phyloP scores from a whole-genome alignment of 2,888 invertebrate species.

The Tetheella fluctuosa region DNA sequence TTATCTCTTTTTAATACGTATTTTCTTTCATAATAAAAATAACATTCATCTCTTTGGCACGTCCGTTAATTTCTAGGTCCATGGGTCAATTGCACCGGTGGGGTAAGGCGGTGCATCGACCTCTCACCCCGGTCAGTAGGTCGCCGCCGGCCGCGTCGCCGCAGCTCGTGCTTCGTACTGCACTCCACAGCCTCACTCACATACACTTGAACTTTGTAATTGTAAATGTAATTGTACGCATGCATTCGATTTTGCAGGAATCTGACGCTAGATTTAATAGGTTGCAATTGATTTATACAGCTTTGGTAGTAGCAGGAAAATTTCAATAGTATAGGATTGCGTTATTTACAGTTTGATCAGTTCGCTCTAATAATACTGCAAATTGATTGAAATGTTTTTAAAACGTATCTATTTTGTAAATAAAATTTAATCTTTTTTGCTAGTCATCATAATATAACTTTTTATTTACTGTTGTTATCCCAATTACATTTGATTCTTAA shows the following conservation, averaged over 20 bases:
- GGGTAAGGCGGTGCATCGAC: constrained; percentile 63
- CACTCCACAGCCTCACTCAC: constrained; percentile 48
- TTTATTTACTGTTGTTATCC: background rate
- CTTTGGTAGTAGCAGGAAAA: background rate
- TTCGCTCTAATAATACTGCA: background rate
- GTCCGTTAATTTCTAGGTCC: constrained; percentile 54
- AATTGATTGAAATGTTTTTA: background rate
- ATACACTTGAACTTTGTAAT: constrained; percentile 70
- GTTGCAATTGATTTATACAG: background rate
- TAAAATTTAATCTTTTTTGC: too few species aligned
- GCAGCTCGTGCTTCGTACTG: constrained; percentile 39
- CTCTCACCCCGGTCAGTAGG: constrained; percentile 70
- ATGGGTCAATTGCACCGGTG: constrained; percentile 54
- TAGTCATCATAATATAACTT: too few species aligned
- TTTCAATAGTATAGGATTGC: background rate
- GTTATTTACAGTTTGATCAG: background rate
- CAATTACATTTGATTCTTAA: too few species aligned
- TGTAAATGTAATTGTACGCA: constrained; percentile 14
- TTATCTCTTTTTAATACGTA: too few species aligned
- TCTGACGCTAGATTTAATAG: too few species aligned
- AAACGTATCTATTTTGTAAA: background rate
- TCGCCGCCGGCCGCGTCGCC: constrained; percentile 64
- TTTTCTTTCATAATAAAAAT: background rate
- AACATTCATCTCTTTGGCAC: constrained; percentile 30
- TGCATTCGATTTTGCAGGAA: background rate